Conservation (phyloP, 2,113 vertebrate genomes). For the Rhegmatorhina hoffmannsi region DNA sequence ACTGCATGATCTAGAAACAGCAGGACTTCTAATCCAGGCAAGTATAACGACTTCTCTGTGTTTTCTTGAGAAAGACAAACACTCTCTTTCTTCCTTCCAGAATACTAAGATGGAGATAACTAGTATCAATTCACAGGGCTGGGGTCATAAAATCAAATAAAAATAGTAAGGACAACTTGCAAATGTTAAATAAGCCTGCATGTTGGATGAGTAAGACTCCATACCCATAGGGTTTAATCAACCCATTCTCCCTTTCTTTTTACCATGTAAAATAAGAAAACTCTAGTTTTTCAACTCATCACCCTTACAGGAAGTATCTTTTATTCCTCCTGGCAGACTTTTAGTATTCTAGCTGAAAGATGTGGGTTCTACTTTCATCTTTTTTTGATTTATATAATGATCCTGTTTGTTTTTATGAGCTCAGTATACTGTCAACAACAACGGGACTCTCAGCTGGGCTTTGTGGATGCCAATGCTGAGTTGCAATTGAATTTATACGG, state of each 20-base stretch:
- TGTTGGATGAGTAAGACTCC: background rate
- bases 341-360: constrained; percentile 34
- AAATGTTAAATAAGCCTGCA: background rate
- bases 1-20: background rate
- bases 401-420: constrained; percentile 38
- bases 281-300: background rate
- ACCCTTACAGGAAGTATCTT: constrained; percentile 23
- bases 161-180: background rate
- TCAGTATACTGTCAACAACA: constrained; percentile 59
- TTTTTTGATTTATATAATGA: constrained; percentile 63
- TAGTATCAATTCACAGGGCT: background rate
- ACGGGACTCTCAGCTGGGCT: constrained; percentile 8
- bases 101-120: background rate
- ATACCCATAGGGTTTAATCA: background rate
- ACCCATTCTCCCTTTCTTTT: background rate
- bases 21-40: background rate
- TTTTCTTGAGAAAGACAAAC: background rate
- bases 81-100: background rate
- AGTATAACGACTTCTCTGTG: background rate
- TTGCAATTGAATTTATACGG: background rate
- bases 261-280: background rate
- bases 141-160: background rate
- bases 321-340: constrained; percentile 39
- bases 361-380: constrained; percentile 51
- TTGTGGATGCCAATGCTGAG: constrained; percentile 1